These are phyloP conservation scores for Drosophila azteca DNA, from an alignment of 1,140 invertebrate species.

Conservation along the genomic window DNA sequence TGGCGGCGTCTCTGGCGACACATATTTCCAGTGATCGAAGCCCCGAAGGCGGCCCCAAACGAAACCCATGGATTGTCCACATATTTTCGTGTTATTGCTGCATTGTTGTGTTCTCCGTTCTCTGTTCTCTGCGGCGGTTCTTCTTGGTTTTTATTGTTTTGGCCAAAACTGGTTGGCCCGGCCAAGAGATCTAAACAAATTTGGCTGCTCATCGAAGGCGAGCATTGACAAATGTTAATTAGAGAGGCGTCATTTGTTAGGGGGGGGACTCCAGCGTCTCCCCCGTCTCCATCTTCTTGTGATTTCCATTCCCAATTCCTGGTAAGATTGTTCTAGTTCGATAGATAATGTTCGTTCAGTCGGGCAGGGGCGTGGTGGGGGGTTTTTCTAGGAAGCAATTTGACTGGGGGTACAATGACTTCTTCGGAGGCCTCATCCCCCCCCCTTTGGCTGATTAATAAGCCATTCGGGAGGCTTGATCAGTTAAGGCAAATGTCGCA, in stretches of 20 bases:
- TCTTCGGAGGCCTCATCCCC: conserved; percentile 21
- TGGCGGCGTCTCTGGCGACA: conserved; percentile 83
- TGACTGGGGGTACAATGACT: conserved; percentile 68
- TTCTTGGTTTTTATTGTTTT: background rate
- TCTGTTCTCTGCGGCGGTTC: background rate
- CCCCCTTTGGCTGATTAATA: no score
- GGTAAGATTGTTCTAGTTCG: conserved; percentile 78
- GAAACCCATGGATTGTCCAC: conserved; percentile 27
- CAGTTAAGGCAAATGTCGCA: conserved; percentile 68
- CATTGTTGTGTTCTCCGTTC: conserved; percentile 44
- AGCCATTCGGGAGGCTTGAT: conserved; percentile 45
- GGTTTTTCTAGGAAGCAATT: conserved; percentile 62
- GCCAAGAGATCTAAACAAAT: conserved; percentile 32
- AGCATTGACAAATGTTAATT: conserved; percentile 71
- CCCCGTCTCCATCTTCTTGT: background rate
- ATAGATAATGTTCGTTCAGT: conserved; percentile 49
- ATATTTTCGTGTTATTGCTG: conserved; percentile 54
- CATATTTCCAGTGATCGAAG: conserved; percentile 69
- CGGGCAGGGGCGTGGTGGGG: background rate
- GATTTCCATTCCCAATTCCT: conserved; percentile 30
- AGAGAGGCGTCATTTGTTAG: conserved; percentile 70
- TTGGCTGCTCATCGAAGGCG: conserved; percentile 53
- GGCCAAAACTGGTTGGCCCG: conserved; percentile 53
- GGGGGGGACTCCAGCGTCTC: no score
- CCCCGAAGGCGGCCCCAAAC: conserved; percentile 11